Percentiles rank a stretch among this genome's conserved stretches.
phyloP scores from a whole-genome alignment of 2,113 vertebrate species.

The Clinocottus analis region DNA sequence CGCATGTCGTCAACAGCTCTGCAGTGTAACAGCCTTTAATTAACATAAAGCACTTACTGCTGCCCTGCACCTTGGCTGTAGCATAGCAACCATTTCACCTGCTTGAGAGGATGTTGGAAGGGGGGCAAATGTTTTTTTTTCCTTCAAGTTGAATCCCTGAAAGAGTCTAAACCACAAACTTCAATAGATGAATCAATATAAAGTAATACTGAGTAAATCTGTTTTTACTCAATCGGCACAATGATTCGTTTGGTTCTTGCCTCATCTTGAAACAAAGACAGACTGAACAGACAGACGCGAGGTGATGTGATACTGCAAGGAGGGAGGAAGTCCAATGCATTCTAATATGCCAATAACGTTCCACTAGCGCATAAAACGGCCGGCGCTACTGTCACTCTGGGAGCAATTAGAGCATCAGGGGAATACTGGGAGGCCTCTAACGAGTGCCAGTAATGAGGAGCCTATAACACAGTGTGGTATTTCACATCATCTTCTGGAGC shows the following conservation, averaged over 20 bases:
- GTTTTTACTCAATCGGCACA: neutral
- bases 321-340: constrained; percentile 31
- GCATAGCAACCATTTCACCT: constrained; percentile 79
- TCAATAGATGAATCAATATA: neutral
- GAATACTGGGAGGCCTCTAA: constrained; percentile 33
- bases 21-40: constrained; percentile 51
- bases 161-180: neutral
- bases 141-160: constrained; percentile 5
- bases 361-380: constrained; percentile 32
- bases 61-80: constrained; percentile 61
- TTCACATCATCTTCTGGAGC: constrained; percentile 58
- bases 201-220: neutral
- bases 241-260: neutral
- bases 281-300: neutral
- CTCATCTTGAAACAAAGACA: neutral
- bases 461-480: constrained; percentile 38
- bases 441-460: constrained; percentile 59
- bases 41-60: constrained; percentile 67
- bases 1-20: constrained; percentile 30
- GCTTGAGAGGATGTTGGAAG: constrained; percentile 37
- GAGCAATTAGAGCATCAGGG: constrained; percentile 67
- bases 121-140: neutral
- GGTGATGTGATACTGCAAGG: neutral
- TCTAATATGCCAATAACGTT: constrained; percentile 55
- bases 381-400: constrained; percentile 42